These are phyloP conservation scores for Drosophila leontia DNA, from an alignment of 1,140 invertebrate species.

Conservation along the genomic window DNA sequence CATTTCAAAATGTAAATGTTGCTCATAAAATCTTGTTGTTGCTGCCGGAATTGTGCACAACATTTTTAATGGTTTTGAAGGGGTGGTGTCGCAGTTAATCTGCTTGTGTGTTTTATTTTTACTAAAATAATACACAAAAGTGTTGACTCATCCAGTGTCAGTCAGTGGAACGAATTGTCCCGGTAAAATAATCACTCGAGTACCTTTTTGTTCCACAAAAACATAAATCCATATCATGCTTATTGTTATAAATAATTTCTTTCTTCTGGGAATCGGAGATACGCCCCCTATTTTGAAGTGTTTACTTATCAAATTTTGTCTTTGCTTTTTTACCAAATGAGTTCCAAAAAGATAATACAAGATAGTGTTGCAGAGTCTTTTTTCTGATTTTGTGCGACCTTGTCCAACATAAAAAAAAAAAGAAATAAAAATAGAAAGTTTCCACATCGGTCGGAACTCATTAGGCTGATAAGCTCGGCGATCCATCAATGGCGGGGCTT, in stretches of 20 bases:
- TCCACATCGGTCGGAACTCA: conserved; percentile 28
- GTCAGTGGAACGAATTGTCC: conserved; percentile 30
- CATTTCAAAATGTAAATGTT: conserved; percentile 41
- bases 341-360: neutral
- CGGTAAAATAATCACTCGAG: conserved; percentile 8
- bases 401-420: conserved; percentile 27
- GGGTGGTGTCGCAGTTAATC: conserved; percentile 13
- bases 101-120: conserved; percentile 7
- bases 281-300: conserved; percentile 32
- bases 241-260: conserved; percentile 27
- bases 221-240: conserved; percentile 28
- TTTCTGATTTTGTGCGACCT: conserved; percentile 23
- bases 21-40: conserved; percentile 9
- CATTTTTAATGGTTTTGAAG: conserved; percentile 9
- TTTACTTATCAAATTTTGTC: conserved; percentile 15
- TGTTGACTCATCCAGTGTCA: conserved; percentile 38
- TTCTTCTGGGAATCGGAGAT: conserved; percentile 11
- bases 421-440: conserved; percentile 48
- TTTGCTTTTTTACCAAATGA: conserved; percentile 2
- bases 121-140: conserved; percentile 28
- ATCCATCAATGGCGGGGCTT: conserved; percentile 29
- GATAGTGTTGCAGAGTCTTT: conserved; percentile 4
- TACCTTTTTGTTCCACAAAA: conserved; percentile 1
- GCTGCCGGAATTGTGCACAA: neutral
- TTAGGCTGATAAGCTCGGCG: conserved; percentile 38